Conservation (phyloP, 1,140 invertebrate species). For the Lordiphosa mommai region DNA sequence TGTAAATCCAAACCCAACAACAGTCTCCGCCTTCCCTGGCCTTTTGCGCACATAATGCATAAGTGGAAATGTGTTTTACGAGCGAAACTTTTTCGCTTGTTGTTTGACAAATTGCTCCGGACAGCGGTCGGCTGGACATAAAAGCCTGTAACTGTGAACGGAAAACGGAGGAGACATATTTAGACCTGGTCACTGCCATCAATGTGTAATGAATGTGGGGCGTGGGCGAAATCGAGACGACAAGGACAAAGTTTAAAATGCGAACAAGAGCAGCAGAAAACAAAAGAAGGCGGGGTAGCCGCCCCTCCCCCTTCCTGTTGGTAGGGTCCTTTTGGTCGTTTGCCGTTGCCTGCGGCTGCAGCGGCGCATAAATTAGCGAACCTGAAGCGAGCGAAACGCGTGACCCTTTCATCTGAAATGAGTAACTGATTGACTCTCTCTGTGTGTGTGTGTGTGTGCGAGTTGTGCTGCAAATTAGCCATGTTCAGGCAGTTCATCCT, state of each 20-base stretch:
- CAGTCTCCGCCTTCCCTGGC: background rate
- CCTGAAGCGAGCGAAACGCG: conserved; percentile 50
- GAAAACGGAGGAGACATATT: background rate
- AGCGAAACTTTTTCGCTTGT: conserved; percentile 50
- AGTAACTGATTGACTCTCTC: conserved; percentile 60
- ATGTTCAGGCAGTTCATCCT: conserved; percentile 37
- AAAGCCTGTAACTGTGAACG: background rate
- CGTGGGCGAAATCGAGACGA: conserved; percentile 10
- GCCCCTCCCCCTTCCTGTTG: background rate
- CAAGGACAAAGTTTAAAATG: conserved; percentile 54
- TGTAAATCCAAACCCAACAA: background rate
- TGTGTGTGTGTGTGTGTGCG: background rate
- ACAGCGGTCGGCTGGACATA: conserved; percentile 15
- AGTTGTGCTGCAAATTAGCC: conserved; percentile 57
- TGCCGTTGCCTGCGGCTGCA: conserved; percentile 49
- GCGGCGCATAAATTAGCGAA: conserved; percentile 71
- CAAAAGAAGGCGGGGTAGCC: conserved; percentile 32
- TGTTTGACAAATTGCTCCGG: conserved; percentile 65
- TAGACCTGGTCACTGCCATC: conserved; percentile 16
- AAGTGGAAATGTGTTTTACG: conserved; percentile 20
- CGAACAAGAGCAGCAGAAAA: conserved; percentile 44
- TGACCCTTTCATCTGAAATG: conserved; percentile 37
- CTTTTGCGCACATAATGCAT: conserved; percentile 1
- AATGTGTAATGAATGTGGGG: conserved; percentile 46
- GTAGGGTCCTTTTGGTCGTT: conserved; percentile 48